These are phyloP conservation scores for Drosophila jambulina DNA, from an alignment of 1,140 invertebrate genomes.

Conservation along the genomic window DNA sequence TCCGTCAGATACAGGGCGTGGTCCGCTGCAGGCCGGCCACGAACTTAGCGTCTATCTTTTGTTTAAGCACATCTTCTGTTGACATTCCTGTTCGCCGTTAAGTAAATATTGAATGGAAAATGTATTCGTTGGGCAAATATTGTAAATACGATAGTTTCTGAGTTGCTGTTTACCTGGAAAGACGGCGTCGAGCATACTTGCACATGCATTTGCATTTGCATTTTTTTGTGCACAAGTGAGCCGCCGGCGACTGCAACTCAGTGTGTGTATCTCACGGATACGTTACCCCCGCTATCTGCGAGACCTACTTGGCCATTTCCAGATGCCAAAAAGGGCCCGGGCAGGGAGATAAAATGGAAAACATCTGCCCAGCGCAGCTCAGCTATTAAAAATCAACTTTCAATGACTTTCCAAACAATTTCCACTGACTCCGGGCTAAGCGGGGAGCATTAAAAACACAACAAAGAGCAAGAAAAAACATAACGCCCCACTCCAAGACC, in stretches of 20 bases:
- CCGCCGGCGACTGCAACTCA: not conserved
- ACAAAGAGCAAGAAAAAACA: conserved; percentile 1
- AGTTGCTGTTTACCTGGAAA: conserved; percentile 57
- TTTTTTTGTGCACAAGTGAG: conserved; percentile 65
- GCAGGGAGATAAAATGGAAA: conserved; percentile 20
- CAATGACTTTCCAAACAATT: conserved; percentile 70
- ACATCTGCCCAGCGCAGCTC: conserved; percentile 21
- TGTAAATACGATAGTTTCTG: conserved; percentile 77
- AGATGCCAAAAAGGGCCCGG: conserved; percentile 24
- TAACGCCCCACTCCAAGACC: not conserved
- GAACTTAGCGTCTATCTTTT: conserved; percentile 64
- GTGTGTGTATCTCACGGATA: conserved; percentile 46
- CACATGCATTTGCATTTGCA: conserved; percentile 78
- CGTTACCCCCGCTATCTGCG: conserved; percentile 30
- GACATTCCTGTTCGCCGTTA: conserved; percentile 77
- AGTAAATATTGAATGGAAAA: conserved; percentile 75
- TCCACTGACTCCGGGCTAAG: conserved; percentile 21
- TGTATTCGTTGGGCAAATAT: conserved; percentile 80
- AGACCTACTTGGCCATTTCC: conserved; percentile 47
- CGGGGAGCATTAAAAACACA: conserved; percentile 26
- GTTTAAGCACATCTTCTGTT: conserved; percentile 72
- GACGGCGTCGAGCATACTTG: conserved; percentile 29
- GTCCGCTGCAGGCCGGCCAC: conserved; percentile 40
- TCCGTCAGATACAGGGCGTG: conserved; percentile 67
- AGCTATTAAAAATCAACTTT: conserved; percentile 54